These are phyloP conservation scores for Littorina saxatilis DNA, from an alignment of 1,140 invertebrate species.

Conservation along the genomic window DNA sequence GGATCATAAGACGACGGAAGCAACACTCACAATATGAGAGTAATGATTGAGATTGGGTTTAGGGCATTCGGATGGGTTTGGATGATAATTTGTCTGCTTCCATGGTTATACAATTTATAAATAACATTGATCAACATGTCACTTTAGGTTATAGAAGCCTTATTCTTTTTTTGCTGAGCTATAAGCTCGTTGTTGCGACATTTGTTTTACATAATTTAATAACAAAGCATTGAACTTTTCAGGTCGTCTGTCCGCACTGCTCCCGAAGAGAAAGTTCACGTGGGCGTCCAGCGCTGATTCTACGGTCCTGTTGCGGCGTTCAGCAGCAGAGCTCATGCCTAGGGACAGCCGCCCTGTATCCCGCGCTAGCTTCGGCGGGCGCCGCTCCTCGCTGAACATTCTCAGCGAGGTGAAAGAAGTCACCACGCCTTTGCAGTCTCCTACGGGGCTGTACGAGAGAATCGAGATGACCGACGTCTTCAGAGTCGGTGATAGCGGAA, in stretches of 20 bases:
- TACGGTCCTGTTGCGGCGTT: neutral
- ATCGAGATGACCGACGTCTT: conserved; percentile 29
- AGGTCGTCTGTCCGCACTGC: neutral
- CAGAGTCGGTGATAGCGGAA: neutral
- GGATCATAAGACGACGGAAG: too few species aligned
- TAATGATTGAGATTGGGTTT: too few species aligned
- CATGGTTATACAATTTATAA: too few species aligned
- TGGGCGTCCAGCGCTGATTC: conserved; percentile 24
- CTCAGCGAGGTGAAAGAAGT: conserved; percentile 34
- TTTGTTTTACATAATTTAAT: too few species aligned
- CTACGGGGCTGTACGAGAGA: conserved; percentile 10
- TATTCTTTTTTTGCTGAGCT: too few species aligned
- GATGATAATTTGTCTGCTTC: too few species aligned
- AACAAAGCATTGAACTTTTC: neutral
- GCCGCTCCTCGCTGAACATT: conserved; percentile 33
- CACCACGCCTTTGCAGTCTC: conserved; percentile 22
- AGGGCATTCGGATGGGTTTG: too few species aligned
- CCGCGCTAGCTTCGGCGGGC: conserved; percentile 31
- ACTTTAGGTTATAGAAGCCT: too few species aligned
- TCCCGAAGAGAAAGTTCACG: conserved; percentile 25
- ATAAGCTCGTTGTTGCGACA: too few species aligned
- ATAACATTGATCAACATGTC: too few species aligned
- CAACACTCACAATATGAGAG: too few species aligned
- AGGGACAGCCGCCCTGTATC: conserved; percentile 19
- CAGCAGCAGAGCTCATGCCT: neutral